These are phyloP conservation scores for Zelostemma sp. DNA, from an alignment of 1,140 invertebrate species.

Conservation along the genomic window DNA sequence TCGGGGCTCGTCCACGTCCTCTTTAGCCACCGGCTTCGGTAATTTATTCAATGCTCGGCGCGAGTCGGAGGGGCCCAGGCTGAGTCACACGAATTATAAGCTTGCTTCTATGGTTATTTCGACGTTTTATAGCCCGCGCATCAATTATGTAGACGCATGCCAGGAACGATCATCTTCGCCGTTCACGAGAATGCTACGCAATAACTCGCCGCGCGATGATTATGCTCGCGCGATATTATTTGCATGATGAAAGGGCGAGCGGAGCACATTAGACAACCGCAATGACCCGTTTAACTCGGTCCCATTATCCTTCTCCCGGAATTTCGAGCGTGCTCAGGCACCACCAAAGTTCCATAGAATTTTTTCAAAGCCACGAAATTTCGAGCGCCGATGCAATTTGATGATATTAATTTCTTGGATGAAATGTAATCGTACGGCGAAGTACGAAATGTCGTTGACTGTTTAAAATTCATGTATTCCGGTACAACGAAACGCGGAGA, in stretches of 20 bases:
- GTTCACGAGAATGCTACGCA: slow-evolving; percentile 30
- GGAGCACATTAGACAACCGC: slow-evolving; percentile 31
- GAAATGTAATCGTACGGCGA: too few species aligned
- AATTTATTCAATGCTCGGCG: slow-evolving; percentile 37
- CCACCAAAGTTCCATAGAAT: too few species aligned
- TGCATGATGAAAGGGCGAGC: slow-evolving; percentile 28
- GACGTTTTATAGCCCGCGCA: slow-evolving; percentile 7
- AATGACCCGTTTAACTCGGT: slow-evolving; percentile 28
- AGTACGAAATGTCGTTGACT: too few species aligned
- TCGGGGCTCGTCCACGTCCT: slow-evolving; percentile 29
- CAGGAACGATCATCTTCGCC: not conserved
- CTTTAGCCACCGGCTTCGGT: slow-evolving; percentile 23
- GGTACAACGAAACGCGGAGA: too few species aligned
- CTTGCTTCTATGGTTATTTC: slow-evolving; percentile 4
- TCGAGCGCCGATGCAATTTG: too few species aligned
- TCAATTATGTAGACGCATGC: slow-evolving; percentile 36
- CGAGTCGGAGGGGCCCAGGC: slow-evolving; percentile 8
- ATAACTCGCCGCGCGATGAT: slow-evolving; percentile 23
- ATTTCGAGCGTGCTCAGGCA: not conserved
- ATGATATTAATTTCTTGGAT: too few species aligned
- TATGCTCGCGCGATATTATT: slow-evolving; percentile 21
- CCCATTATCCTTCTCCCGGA: not conserved
- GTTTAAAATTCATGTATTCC: too few species aligned
- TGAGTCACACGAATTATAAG: slow-evolving; percentile 45
- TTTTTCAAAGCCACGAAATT: too few species aligned